Percentiles rank a stretch among this genome's conserved stretches.
Conservation (phyloP, 2,797 vertebrate species). For the Octomys mimax region DNA sequence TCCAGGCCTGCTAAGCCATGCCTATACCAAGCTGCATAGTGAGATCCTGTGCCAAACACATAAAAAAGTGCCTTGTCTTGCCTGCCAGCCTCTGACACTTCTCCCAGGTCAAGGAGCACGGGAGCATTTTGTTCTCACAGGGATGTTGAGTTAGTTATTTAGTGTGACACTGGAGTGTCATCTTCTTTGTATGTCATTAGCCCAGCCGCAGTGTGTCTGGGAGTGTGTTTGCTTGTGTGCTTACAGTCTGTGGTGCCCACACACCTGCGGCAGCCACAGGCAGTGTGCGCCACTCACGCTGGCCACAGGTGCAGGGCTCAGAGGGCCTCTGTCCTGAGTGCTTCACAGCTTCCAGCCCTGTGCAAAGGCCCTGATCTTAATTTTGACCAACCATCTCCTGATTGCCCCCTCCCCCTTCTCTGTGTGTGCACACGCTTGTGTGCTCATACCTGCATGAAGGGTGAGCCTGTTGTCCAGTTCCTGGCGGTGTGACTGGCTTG, state of each 20-base stretch:
- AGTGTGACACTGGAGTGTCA: background rate
- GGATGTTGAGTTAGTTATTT: background rate
- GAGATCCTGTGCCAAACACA: too few species aligned
- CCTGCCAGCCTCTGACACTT: background rate
- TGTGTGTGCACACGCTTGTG: background rate
- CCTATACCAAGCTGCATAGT: too few species aligned
- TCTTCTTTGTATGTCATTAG: background rate
- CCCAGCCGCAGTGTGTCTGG: background rate
- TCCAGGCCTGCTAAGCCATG: too few species aligned
- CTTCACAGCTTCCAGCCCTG: background rate
- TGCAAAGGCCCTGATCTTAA: background rate
- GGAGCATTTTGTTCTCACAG: background rate
- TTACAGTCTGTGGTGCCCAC: background rate
- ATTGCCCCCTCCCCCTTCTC: background rate
- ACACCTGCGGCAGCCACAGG: background rate
- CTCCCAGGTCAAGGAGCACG: background rate
- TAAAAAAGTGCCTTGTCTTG: background rate
- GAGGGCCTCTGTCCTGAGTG: background rate
- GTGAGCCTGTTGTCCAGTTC: background rate
- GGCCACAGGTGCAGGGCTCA: background rate
- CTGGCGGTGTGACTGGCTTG: background rate
- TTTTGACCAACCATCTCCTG: background rate
- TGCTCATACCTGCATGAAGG: background rate
- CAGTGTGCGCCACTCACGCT: background rate
- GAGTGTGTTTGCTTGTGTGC: background rate